Evolutionary conservation across 1,140 invertebrate genomes (phyloP), one percentile per base, ranked within the genome.

Genomic region (Drosophila insularis): DNA sequence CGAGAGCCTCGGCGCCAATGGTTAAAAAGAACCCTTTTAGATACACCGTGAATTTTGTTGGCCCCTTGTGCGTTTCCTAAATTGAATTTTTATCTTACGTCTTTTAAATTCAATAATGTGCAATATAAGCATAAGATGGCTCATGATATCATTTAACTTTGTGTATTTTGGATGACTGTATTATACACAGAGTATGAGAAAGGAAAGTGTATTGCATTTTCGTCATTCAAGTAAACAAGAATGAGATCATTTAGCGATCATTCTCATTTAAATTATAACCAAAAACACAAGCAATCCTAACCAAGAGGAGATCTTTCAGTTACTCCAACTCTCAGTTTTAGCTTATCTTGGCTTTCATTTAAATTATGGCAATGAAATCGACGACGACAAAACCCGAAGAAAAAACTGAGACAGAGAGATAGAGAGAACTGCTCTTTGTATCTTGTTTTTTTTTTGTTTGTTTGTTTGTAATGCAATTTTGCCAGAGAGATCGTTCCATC

Each of bases 331-430:
- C 23, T n/a, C 3, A 27, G 27, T 21, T 10, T 32, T 10, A 10
- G 31, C 78, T 87, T 87, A 81, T 85, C 82, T 37, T 50, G 39
- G 62, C 27, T 60, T 69, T 70, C 64, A 78, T 78, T 87, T 86
- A 86, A 86, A 82, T 82, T 87, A 86, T 86, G 82, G 79, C 79
- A 78, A 70, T 61, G 74, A 71, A 68, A 66, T 78, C 67, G 65
- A 53, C 39, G 68, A 71, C 63, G 71, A 63, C 21, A 61, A 40
- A 63, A 40, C 27, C 4, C 27, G 14, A 2, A 8, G 8, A 46
- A 17, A 7, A n/a, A n/a, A n/a, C n/a, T n/a, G 7, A 46, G 1
- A 10, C 27, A 32, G n/a, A 54, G 2, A 56, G 10, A 46, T 40
- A 46, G 63, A 62, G 39, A 27, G 54, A 64, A 53, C 37, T 23